Evolutionary conservation across 2,113 vertebrate genomes (phyloP).

Genomic region (Cariama cristata): DNA sequence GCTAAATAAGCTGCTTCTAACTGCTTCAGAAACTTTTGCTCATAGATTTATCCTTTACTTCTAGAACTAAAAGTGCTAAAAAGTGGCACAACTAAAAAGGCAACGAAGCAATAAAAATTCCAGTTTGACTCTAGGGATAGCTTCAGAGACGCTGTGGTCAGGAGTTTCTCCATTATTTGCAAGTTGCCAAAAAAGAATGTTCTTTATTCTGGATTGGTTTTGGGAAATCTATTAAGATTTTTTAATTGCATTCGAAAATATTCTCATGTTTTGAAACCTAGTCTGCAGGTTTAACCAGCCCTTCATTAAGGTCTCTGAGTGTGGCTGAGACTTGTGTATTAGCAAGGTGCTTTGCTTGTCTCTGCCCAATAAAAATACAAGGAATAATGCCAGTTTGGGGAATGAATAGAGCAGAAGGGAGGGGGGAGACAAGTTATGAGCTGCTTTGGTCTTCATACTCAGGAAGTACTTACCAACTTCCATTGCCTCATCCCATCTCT

Average conservation of each 20-base stretch:
- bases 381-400: not conserved
- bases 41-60: conserved; percentile 40
- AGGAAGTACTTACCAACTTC: conserved; percentile 45
- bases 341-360: not conserved
- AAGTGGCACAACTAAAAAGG: conserved; percentile 58
- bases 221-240: conserved; percentile 39
- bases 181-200: conserved; percentile 36
- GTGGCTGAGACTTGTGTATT: not conserved
- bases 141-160: conserved; percentile 65
- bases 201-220: conserved; percentile 51
- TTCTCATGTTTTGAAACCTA: conserved; percentile 34
- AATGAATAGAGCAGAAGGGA: conserved; percentile 24
- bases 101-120: conserved; percentile 63
- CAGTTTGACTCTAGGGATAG: conserved; percentile 63
- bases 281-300: not conserved
- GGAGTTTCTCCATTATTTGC: conserved; percentile 61
- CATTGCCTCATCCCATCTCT: conserved; percentile 49
- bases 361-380: not conserved
- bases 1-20: conserved; percentile 34
- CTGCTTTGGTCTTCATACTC: conserved; percentile 22
- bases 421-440: not conserved
- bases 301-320: not conserved
- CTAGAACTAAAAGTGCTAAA: conserved; percentile 57
- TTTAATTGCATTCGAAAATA: conserved; percentile 57
- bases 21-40: conserved; percentile 59